Evolutionary conservation across 1,140 invertebrate species (phyloP).

Genomic region (Planococcus citri): DNA sequence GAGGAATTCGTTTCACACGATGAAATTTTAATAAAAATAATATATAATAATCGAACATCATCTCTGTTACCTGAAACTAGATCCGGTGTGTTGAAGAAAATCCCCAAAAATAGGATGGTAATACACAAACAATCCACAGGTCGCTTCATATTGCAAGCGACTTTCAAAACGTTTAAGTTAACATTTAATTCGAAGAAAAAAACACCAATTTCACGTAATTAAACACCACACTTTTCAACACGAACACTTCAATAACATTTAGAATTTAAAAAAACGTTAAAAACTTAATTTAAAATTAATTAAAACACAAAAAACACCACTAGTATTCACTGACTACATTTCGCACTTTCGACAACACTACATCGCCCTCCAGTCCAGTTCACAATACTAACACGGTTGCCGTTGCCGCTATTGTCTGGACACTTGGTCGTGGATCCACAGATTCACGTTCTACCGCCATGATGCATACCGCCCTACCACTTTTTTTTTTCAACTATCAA

Average conservation of each 20-base stretch:
- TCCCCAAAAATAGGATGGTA: neutral
- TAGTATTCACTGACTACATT: neutral
- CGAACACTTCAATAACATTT: neutral
- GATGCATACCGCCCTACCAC: neutral
- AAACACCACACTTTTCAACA: neutral
- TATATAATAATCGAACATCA: neutral
- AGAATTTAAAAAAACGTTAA: neutral
- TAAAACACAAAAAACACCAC: neutral
- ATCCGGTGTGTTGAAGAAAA: conserved; percentile 11
- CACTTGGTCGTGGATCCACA: neutral
- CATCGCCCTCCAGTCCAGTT: neutral
- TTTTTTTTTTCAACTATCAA: neutral
- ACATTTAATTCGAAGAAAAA: conserved; percentile 2
- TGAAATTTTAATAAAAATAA: too few species aligned
- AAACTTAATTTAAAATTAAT: neutral
- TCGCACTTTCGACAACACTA: neutral
- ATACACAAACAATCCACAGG: conserved; percentile 22
- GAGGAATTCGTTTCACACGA: too few species aligned
- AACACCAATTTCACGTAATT: neutral
- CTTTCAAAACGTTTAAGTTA: neutral
- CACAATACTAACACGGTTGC: neutral
- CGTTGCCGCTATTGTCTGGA: neutral
- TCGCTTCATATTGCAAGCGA: conserved; percentile 21
- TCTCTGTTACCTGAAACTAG: conserved; percentile 4
- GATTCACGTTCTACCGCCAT: conserved; percentile 1